phyloP scores from a whole-genome alignment of 2,888 invertebrate genomes.

The Marasmarcha lunaedactyla region DNA sequence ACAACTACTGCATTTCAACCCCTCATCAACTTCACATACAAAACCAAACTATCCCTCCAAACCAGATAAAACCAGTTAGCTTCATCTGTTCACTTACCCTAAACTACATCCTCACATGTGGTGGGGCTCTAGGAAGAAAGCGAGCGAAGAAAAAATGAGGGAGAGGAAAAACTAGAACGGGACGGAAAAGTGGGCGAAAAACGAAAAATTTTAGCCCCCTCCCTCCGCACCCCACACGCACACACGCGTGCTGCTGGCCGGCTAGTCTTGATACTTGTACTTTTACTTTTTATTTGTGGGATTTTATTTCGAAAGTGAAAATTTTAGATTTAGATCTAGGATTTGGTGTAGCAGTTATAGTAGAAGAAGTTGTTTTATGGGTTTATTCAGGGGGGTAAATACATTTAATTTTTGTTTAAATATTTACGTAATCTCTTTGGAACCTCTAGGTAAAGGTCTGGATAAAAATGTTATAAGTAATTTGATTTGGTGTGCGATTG shows the following conservation, averaged over 20 bases:
- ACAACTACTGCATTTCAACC: too few relatives aligned
- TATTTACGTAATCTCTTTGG: too few relatives aligned
- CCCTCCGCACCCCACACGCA: constrained; percentile 37
- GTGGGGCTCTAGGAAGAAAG: constrained; percentile 69
- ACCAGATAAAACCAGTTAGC: constrained; percentile 39
- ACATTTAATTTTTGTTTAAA: too few relatives aligned
- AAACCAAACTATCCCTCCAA: too few relatives aligned
- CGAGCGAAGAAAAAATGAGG: constrained; percentile 69
- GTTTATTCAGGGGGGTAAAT: too few relatives aligned
- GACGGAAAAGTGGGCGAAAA: constrained; percentile 71
- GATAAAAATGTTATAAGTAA: too few relatives aligned
- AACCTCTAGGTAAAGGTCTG: too few relatives aligned
- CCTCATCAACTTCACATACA: too few relatives aligned
- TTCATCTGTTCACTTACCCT: constrained; percentile 8
- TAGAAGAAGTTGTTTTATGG: not conserved
- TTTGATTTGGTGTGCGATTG: too few relatives aligned
- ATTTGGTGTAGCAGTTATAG: not conserved
- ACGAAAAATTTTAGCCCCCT: constrained; percentile 64
- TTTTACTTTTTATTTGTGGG: constrained; percentile 27
- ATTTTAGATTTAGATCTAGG: not conserved
- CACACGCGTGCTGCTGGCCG: constrained; percentile 37
- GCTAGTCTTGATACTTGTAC: constrained; percentile 34
- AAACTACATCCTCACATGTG: constrained; percentile 60
- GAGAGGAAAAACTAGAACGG: constrained; percentile 70
- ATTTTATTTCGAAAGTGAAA: not conserved